These are phyloP conservation scores for Salvelinus fontinalis DNA, from an alignment of 2,113 vertebrate genomes.

Conservation along the genomic window DNA sequence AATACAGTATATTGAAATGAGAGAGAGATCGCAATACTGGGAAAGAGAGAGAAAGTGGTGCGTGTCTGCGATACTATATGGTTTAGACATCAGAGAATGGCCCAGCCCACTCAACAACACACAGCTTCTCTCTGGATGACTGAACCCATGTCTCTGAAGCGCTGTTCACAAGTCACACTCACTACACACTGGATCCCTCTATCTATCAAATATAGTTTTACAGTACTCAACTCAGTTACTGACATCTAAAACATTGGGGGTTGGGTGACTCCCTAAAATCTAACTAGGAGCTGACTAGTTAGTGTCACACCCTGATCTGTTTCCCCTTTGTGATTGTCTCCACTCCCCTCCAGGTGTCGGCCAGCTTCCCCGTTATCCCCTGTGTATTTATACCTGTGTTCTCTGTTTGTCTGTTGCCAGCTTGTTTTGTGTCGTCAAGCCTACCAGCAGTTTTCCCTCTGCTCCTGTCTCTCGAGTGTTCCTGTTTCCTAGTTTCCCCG, in stretches of 20 bases:
- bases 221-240: not conserved
- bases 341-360: too few species aligned
- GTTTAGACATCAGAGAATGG: constrained; percentile 56
- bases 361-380: too few species aligned
- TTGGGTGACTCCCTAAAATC: constrained; percentile 35
- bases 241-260: constrained; percentile 16
- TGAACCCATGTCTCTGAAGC: constrained; percentile 15
- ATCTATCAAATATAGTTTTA: not conserved
- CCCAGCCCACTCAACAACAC: constrained; percentile 40
- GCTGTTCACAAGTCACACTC: not conserved
- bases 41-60: constrained; percentile 22
- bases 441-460: too few species aligned
- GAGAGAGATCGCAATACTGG: not conserved
- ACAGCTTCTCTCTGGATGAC: constrained; percentile 16
- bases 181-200: not conserved
- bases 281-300: constrained; percentile 2
- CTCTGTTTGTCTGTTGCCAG: too few species aligned
- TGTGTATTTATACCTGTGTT: too few species aligned
- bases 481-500: too few species aligned
- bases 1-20: not conserved
- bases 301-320: too few species aligned
- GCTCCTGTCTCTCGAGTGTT: too few species aligned
- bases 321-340: too few species aligned
- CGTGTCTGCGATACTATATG: constrained; percentile 35
- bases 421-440: too few species aligned